Base-by-base conservation (phyloP, 35 echinoderm and acorn worm genomes). In the Ptychodera flava region DNA sequence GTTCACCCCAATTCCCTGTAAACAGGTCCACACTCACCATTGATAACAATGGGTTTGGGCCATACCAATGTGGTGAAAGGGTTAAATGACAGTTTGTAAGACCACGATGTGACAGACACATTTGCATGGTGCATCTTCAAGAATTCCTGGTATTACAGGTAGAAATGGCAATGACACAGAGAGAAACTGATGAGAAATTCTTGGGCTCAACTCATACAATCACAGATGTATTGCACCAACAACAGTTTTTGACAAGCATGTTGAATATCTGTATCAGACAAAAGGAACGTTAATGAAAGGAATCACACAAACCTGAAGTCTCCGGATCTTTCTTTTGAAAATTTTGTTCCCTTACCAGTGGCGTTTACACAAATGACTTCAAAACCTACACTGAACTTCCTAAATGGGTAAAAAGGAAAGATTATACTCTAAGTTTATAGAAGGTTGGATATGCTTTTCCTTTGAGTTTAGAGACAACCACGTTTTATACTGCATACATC, bases 241-340 rank as follows among this genome's bases (percentile, higher is more conserved):
- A n/a, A n/a, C n/a, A n/a, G n/a, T n/a, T n/a, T n/a, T n/a, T n/a
- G n/a, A n/a, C n/a, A n/a, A n/a, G n/a, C n/a, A n/a, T n/a, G n/a
- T n/a, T n/a, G n/a, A n/a, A n/a, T n/a, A n/a, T n/a, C n/a, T n/a
- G n/a, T n/a, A n/a, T n/a, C n/a, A n/a, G n/a, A n/a, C n/a, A n/a
- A n/a, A n/a, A n/a, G n/a, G n/a, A n/a, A n/a, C n/a, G n/a, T n/a
- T n/a, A n/a, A n/a, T n/a, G n/a, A n/a, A n/a, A n/a, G n/a, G n/a
- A n/a, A n/a, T n/a, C n/a, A n/a, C n/a, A 31, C 85, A 86, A 89
- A 93, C 95, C 95, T 93, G 76, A 93, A 97, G 34, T 93, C 92
- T 82, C 95, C 95, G 78, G 83, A 91, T 53, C 86, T 89, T 76
- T 89, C 81, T 45, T 88, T 93, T 30, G 88, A 75, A 78, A 97